Conservation (phyloP, 1,140 invertebrate genomes). For the Coelopa frigida region DNA sequence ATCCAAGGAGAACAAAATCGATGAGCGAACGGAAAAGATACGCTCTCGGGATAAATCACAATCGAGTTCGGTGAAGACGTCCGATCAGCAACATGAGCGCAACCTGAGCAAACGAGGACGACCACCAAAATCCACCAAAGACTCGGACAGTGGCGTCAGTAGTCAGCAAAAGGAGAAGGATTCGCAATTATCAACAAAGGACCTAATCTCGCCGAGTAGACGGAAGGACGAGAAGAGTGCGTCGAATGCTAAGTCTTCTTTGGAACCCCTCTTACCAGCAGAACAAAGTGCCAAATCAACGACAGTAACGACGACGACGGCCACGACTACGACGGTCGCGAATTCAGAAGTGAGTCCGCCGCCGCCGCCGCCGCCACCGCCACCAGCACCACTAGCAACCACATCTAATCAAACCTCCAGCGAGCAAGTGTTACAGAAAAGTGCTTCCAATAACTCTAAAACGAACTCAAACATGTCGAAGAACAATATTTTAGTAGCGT, state of each 20-base stretch:
- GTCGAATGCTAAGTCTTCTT: not conserved
- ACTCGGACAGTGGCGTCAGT: not conserved
- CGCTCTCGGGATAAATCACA: constrained; percentile 24
- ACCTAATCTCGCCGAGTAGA: not conserved
- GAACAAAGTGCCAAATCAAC: constrained; percentile 13
- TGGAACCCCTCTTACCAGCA: no score
- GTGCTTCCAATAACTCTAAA: not conserved
- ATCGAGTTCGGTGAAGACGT: not conserved
- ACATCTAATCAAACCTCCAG: no score
- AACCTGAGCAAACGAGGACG: constrained; percentile 23
- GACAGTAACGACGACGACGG: not conserved
- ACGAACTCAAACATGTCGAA: constrained; percentile 51
- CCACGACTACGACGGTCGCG: not conserved
- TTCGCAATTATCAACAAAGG: no score
- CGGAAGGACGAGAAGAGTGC: constrained; percentile 4
- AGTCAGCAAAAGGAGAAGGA: not conserved
- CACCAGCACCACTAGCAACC: not conserved
- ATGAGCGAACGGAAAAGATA: constrained; percentile 16
- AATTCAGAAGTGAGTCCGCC: not conserved
- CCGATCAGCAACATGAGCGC: not conserved
- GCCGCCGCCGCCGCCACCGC: not conserved
- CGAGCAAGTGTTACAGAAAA: no score
- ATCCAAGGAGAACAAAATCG: constrained; percentile 16
- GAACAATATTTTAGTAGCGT: constrained; percentile 64
- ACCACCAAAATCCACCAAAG: constrained; percentile 24